These are phyloP conservation scores for Sipha flava DNA, from an alignment of 1,140 invertebrate species.

Conservation along the genomic window DNA sequence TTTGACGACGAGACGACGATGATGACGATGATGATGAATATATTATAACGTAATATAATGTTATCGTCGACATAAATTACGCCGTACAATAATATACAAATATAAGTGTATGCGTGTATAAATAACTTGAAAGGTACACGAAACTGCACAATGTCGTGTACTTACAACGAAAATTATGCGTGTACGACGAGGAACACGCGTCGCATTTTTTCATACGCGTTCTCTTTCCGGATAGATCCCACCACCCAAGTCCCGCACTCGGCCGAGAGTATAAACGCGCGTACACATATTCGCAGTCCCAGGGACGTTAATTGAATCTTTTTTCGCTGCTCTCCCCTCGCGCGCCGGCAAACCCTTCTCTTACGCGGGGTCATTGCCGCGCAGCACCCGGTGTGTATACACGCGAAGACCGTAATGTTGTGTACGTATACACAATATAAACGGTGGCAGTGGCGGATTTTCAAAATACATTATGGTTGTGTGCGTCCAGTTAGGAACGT, in stretches of 20 bases:
- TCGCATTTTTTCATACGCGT: background rate
- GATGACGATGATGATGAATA: background rate
- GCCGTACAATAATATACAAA: background rate
- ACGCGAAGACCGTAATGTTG: background rate
- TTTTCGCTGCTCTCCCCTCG: background rate
- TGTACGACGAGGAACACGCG: background rate
- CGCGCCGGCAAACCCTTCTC: background rate
- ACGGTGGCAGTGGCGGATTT: too few species aligned
- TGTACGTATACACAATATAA: too few species aligned
- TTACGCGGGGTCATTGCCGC: background rate
- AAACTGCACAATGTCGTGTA: too few species aligned
- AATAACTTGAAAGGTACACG: too few species aligned
- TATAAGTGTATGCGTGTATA: too few species aligned
- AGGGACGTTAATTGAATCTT: slow-evolving; percentile 14
- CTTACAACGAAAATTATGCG: too few species aligned
- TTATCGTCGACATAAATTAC: background rate
- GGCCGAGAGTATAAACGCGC: too few species aligned
- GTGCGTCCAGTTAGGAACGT: slow-evolving; percentile 26
- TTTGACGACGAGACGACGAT: background rate
- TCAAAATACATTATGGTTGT: background rate
- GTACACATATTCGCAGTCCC: too few species aligned
- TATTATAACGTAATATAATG: background rate
- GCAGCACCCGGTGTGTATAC: background rate
- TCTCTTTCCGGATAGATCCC: background rate
- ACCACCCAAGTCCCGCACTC: too few species aligned